A percentile compares a stretch with the other conserved stretches of the same genome.
Evolutionary conservation across 2,797 vertebrate genomes (phyloP).

Genomic region (Sebastes umbrosus): DNA sequence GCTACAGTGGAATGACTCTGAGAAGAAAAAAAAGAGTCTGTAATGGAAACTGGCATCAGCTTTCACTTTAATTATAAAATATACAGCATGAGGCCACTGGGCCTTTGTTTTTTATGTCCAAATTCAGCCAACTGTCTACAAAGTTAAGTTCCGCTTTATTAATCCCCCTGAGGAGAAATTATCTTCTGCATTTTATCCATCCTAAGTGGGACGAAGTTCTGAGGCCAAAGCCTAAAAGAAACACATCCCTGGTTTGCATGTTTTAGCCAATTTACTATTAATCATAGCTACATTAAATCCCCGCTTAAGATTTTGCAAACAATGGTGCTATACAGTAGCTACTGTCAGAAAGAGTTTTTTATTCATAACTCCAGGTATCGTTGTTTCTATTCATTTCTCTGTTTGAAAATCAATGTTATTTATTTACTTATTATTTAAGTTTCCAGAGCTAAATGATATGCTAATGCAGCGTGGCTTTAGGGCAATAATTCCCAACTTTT

Average conservation of each 20-base stretch:
- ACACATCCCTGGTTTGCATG: slow-evolving; percentile 3
- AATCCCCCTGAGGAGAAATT: slow-evolving; percentile 22
- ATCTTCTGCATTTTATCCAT: slow-evolving; percentile 5
- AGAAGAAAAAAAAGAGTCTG: neutral
- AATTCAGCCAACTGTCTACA: slow-evolving; percentile 38
- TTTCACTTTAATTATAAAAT: slow-evolving; percentile 56
- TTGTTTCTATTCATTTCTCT: neutral
- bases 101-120: slow-evolving; percentile 43
- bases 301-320: slow-evolving; percentile 2
- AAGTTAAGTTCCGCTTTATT: slow-evolving; percentile 44
- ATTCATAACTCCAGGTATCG: neutral
- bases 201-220: neutral
- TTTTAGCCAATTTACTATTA: slow-evolving; percentile 11
- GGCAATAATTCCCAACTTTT: neutral
- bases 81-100: slow-evolving; percentile 33
- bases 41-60: slow-evolving; percentile 29
- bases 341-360: neutral
- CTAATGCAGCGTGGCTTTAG: neutral
- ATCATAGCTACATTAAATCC: slow-evolving; percentile 3
- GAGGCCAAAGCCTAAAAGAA: neutral
- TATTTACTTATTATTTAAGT: neutral
- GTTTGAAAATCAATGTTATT: neutral
- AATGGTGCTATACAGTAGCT: neutral
- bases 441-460: neutral
- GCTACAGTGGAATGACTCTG: slow-evolving; percentile 35